phyloP scores from a whole-genome alignment of 2,113 vertebrate species.

The Vidua macroura region DNA sequence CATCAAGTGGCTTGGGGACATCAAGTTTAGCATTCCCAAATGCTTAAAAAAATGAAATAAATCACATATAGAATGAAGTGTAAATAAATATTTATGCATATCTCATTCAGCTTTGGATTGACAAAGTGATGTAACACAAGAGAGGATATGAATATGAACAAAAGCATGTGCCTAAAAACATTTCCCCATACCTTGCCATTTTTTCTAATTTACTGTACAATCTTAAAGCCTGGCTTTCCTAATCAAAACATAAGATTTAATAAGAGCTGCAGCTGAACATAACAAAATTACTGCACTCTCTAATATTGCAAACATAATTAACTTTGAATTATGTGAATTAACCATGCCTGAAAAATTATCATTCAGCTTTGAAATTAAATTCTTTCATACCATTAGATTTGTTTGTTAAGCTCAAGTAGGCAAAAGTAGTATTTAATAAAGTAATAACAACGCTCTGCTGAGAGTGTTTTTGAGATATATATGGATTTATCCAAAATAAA shows the following conservation, averaged over 20 bases:
- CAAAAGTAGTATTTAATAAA: constrained; percentile 80
- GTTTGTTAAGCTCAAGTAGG: constrained; percentile 81
- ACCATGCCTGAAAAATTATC: constrained; percentile 83
- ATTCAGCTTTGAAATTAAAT: constrained; percentile 84
- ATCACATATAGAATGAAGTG: background rate
- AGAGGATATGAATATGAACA: background rate
- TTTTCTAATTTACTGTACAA: constrained; percentile 18
- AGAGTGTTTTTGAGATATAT: constrained; percentile 69
- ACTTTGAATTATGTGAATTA: constrained; percentile 85
- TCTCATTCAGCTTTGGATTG: background rate
- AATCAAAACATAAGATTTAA: constrained; percentile 75
- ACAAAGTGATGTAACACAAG: background rate
- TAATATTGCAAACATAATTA: constrained; percentile 82
- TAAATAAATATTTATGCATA: background rate
- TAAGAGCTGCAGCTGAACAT: constrained; percentile 74
- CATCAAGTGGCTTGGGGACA: background rate
- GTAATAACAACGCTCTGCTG: constrained; percentile 70
- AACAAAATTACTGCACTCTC: constrained; percentile 74
- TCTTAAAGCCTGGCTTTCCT: constrained; percentile 57
- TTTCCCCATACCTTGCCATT: background rate
- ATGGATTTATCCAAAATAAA: constrained; percentile 70
- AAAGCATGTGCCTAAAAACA: background rate
- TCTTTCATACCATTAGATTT: constrained; percentile 83
- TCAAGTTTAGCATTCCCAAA: background rate
- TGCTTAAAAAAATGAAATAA: background rate